Evolutionary conservation across 2,113 vertebrate genomes (phyloP).

Genomic region (Pollimyrus isidori): DNA sequence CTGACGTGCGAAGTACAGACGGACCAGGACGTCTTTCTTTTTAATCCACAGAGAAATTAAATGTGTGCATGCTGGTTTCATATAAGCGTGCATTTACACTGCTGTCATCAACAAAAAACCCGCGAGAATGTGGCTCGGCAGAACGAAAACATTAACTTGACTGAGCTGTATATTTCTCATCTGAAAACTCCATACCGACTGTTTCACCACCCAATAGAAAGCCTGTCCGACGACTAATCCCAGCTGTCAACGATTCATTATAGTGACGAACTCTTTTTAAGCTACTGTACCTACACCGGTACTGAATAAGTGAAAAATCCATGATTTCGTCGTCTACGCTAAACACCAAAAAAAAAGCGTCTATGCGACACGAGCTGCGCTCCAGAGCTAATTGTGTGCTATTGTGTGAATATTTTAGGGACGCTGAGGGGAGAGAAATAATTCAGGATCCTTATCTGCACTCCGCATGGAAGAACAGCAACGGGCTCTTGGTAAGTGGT

Average conservation of each 20-base stretch:
- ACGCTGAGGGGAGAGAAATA: conserved; percentile 51
- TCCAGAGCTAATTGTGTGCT: neutral
- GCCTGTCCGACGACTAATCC: neutral
- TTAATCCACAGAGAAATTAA: neutral
- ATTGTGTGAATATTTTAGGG: conserved; percentile 52
- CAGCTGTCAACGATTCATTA: neutral
- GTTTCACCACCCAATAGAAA: neutral
- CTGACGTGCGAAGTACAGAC: neutral
- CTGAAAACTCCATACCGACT: neutral
- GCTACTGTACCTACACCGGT: neutral
- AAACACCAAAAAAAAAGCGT: neutral
- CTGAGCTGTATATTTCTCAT: neutral
- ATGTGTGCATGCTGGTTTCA: neutral
- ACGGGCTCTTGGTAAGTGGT: conserved; percentile 68
- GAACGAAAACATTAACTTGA: neutral
- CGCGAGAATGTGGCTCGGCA: neutral
- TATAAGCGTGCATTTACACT: neutral
- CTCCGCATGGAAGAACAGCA: conserved; percentile 74
- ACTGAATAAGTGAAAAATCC: neutral
- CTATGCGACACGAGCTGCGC: neutral
- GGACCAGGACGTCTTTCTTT: neutral
- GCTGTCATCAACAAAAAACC: neutral
- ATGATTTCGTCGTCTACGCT: neutral
- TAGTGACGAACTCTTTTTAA: neutral
- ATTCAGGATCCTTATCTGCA: conserved; percentile 76